phyloP scores from a whole-genome alignment of 2,113 vertebrate species.

The Rhinolophus ferrumequinum region DNA sequence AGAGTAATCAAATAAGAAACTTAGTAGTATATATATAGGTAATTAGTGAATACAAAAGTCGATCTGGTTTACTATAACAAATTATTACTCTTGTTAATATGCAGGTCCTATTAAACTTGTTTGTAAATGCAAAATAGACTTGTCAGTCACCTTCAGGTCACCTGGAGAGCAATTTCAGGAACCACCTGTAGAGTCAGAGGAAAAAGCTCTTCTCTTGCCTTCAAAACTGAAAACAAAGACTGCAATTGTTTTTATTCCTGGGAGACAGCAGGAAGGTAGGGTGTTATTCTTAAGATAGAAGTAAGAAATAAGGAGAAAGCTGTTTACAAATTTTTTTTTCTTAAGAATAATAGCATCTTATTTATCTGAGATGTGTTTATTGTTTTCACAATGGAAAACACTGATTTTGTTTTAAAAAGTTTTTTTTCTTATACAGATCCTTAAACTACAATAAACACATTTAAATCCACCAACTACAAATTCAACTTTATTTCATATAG shows the following conservation, averaged over 20 bases:
- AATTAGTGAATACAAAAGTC: not conserved
- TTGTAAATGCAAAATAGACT: slow-evolving; percentile 69
- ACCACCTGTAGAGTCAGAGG: slow-evolving; percentile 53
- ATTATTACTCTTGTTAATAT: slow-evolving; percentile 62
- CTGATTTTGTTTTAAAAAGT: slow-evolving; percentile 14
- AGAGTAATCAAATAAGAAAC: not conserved
- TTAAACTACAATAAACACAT: not conserved
- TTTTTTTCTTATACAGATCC: not conserved
- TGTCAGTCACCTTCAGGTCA: slow-evolving; percentile 68
- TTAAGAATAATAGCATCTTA: not conserved
- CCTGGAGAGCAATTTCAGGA: slow-evolving; percentile 64
- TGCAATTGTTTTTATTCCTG: slow-evolving; percentile 54
- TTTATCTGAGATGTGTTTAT: not conserved
- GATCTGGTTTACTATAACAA: slow-evolving; percentile 45
- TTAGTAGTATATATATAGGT: not conserved
- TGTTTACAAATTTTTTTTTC: slow-evolving; percentile 10
- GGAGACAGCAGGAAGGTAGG: slow-evolving; percentile 62
- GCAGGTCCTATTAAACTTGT: slow-evolving; percentile 67
- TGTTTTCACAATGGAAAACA: slow-evolving; percentile 18
- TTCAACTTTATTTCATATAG: not conserved
- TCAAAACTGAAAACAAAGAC: slow-evolving; percentile 66
- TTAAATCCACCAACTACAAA: slow-evolving; percentile 22
- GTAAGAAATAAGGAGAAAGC: slow-evolving; percentile 55
- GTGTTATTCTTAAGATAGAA: slow-evolving; percentile 62
- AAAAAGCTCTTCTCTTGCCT: slow-evolving; percentile 64